Percentiles rank a stretch among this genome's conserved stretches.
Conservation (phyloP, 2,797 vertebrate species). For the Macropus fuliginosus region DNA sequence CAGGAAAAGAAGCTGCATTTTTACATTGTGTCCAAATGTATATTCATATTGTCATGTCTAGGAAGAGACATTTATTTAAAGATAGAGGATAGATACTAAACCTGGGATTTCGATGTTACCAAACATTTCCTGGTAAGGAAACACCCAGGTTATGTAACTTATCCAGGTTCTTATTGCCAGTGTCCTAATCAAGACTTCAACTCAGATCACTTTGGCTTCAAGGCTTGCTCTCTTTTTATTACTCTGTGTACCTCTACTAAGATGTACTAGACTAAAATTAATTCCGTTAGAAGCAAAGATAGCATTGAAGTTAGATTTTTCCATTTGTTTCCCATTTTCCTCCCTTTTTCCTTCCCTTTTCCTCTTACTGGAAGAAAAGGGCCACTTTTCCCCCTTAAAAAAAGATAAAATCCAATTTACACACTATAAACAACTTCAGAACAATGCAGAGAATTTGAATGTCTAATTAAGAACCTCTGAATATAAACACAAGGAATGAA, state of each 20-base stretch:
- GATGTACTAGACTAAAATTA: background rate
- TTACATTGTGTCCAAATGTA: background rate
- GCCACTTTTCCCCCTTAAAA: background rate
- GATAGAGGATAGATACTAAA: background rate
- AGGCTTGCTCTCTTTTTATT: background rate
- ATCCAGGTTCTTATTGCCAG: background rate
- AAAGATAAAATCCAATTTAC: background rate
- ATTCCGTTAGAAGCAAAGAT: background rate
- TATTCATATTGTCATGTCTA: background rate
- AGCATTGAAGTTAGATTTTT: background rate
- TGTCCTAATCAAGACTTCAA: too few relatives aligned
- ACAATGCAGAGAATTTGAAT: background rate
- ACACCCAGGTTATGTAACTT: background rate
- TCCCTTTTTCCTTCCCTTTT: background rate
- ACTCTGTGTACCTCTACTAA: background rate
- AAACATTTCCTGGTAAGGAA: background rate
- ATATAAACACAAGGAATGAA: background rate
- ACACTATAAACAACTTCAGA: background rate
- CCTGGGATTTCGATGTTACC: background rate
- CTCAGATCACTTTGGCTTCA: background rate
- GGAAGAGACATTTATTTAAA: background rate
- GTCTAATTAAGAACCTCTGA: background rate
- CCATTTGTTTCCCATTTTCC: background rate
- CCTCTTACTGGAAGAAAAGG: background rate
- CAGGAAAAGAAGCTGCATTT: background rate